Base-by-base conservation (phyloP, 2,888 invertebrate species). In the Mesoligia furuncula region DNA sequence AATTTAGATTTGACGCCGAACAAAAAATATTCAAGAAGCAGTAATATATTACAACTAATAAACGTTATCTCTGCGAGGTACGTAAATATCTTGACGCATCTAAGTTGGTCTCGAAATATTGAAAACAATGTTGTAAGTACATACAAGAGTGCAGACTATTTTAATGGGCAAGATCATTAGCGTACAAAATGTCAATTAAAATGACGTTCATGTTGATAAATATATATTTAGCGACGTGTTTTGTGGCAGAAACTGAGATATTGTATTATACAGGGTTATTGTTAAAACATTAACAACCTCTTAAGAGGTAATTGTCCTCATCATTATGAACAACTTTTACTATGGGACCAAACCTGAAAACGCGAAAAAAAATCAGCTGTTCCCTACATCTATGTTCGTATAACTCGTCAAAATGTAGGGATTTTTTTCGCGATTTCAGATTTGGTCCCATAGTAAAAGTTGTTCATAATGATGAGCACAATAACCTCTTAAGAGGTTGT, bases 131-230 rank as follows among this genome's bases (percentile, higher is more conserved):
- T 70, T 69, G 59, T 67, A n/a, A n/a, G n/a, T n/a, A n/a, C n/a
- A n/a, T n/a, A 77, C 74, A 77, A 67, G 31, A 79, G 73, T 78
- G 78, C 79, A 82, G 79, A 80, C 75, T 81, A 80, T 81, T 80
- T 85, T 81, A 88, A 88, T 84, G 77, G 66, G 39, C 31, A 79
- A 73, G 57, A 79, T 84, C 85, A 84, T 88, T 88, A 85, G 65
- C 80, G 71, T 67, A 59, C 42, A 27, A 71, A 73, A 78, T 77
- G 48, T 72, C 71, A 65, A 79, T 81, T 75, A 83, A 74, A 73
- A 75, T 77, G 86, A 79, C 75, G 83, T 70, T 62, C 17, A 70
- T 79, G 11, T 69, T 77, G 77, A 80, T 73, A 66, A 83, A 75
- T 79, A 73, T 81, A 45, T 15, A 45, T 45, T 45, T 45, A 45